Conservation (phyloP, 2,797 vertebrate genomes). For the Todus mexicanus region DNA sequence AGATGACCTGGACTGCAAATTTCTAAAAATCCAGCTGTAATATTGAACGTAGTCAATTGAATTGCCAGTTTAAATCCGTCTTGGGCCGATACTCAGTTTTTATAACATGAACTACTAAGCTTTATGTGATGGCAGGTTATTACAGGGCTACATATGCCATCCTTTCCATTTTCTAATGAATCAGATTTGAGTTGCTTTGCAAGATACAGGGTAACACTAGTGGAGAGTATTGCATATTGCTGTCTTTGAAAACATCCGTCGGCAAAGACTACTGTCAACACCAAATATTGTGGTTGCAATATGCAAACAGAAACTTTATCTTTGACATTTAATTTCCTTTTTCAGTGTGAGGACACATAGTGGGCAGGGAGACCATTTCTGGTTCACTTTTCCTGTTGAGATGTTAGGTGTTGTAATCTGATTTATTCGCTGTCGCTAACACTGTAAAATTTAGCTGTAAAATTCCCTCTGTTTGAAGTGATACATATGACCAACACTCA, state of each 20-base stretch:
- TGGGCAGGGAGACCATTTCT: background rate
- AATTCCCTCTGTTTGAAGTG: background rate
- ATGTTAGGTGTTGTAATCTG: background rate
- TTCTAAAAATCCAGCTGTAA: background rate
- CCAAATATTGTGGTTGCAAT: background rate
- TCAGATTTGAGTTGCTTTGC: background rate
- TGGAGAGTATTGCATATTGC: background rate
- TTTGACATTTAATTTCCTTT: background rate
- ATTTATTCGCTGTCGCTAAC: background rate
- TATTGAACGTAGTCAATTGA: background rate
- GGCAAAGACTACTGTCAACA: background rate
- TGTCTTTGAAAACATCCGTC: background rate
- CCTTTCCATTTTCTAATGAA: background rate
- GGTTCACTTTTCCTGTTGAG: background rate
- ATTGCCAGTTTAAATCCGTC: slow-evolving; percentile 14
- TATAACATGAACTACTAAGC: background rate
- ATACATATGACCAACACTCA: background rate
- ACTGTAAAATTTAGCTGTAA: background rate
- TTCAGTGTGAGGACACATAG: background rate
- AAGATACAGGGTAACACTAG: background rate
- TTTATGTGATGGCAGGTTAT: background rate
- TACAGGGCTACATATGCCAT: background rate
- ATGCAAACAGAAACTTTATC: background rate
- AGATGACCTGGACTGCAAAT: background rate
- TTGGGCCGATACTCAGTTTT: background rate